Conservation (phyloP, 2,113 vertebrate genomes). For the Burhinus oedicnemus region DNA sequence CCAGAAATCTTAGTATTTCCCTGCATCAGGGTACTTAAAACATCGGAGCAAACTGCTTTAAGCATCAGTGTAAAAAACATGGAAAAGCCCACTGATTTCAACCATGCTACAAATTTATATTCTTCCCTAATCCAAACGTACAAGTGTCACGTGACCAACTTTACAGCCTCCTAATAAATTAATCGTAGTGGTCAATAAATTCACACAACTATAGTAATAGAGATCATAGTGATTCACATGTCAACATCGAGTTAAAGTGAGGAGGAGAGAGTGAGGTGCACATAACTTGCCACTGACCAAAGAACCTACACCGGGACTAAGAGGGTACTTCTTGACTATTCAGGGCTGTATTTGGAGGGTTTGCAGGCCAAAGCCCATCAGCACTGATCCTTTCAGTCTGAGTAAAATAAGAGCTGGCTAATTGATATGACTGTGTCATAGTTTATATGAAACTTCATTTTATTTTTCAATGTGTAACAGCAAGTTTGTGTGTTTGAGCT, state of each 20-base stretch:
- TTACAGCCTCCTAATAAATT: not conserved
- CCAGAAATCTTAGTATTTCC: not conserved
- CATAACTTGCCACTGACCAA: not conserved
- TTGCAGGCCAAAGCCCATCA: not conserved
- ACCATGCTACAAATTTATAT: not conserved
- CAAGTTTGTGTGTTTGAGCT: not conserved
- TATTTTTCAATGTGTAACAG: not conserved
- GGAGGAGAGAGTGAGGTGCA: not conserved
- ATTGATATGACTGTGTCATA: not conserved
- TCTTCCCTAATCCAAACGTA: not conserved
- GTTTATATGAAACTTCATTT: not conserved
- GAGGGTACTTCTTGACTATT: not conserved
- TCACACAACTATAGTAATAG: not conserved
- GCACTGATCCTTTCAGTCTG: not conserved
- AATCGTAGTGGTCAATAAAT: not conserved
- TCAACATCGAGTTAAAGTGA: not conserved
- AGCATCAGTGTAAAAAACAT: not conserved
- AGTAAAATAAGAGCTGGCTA: not conserved
- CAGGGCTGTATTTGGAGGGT: not conserved
- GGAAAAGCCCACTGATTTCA: not conserved
- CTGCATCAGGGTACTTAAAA: not conserved
- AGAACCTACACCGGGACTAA: too few relatives aligned
- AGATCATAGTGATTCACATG: rapidly evolving
- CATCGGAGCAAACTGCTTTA: not conserved
- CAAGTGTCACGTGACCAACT: not conserved